phyloP scores from a whole-genome alignment of 2,888 invertebrate genomes.

The Acleris sparsana region DNA sequence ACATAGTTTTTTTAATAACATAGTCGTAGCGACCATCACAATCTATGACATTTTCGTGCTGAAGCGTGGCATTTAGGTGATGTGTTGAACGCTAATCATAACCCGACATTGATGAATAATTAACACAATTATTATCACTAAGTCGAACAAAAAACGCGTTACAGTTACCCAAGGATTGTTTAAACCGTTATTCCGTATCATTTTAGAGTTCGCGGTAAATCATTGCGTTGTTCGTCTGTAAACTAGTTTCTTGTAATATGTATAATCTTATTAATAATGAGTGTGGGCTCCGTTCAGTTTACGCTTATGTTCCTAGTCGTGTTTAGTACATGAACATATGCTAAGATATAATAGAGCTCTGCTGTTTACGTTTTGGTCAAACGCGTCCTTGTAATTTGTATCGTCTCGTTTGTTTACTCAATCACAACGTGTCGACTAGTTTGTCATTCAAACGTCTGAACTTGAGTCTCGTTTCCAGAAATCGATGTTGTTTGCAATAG shows the following conservation, averaged over 20 bases:
- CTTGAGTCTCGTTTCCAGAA: slow-evolving; percentile 72
- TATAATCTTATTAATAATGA: slow-evolving; percentile 37
- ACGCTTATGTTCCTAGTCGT: not conserved
- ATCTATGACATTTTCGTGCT: slow-evolving; percentile 6
- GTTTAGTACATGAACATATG: not conserved
- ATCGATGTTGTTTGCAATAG: slow-evolving; percentile 78
- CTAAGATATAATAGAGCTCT: too few relatives aligned
- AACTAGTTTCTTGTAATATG: slow-evolving; percentile 42
- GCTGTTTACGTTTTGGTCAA: not conserved
- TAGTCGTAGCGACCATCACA: slow-evolving; percentile 14
- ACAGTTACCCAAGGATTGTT: slow-evolving; percentile 46
- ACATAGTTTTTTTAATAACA: not conserved
- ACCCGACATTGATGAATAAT: slow-evolving; percentile 72
- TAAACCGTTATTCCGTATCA: slow-evolving; percentile 50
- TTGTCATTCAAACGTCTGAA: slow-evolving; percentile 49
- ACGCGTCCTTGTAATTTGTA: not conserved
- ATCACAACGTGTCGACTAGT: slow-evolving; percentile 40
- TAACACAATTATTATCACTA: slow-evolving; percentile 61
- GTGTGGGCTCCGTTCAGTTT: slow-evolving; percentile 6
- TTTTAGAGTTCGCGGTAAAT: slow-evolving; percentile 21
- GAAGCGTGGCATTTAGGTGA: slow-evolving; percentile 17
- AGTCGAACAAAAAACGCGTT: slow-evolving; percentile 43
- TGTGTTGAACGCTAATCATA: slow-evolving; percentile 54
- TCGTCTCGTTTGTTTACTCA: slow-evolving; percentile 16
- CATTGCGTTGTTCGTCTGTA: slow-evolving; percentile 42